A percentile compares a stretch with the other conserved stretches of the same genome.
Conservation (phyloP, 2,888 invertebrate genomes). For the Microdon myrmicae region DNA sequence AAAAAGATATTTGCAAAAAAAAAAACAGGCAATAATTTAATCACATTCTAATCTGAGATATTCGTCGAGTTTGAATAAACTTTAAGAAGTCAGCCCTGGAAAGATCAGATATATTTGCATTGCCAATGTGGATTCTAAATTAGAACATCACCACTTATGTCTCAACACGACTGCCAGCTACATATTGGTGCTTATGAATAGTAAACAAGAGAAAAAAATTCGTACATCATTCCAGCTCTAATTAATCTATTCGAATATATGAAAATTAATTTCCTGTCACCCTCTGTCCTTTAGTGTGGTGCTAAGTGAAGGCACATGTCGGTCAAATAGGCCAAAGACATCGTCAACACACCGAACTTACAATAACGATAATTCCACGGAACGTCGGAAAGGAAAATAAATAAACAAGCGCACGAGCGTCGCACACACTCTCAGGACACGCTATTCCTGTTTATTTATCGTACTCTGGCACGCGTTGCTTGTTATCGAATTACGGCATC, state of each 20-base stretch:
- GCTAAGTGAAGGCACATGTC: slow-evolving; percentile 50
- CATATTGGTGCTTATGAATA: slow-evolving; percentile 33
- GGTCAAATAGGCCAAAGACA: slow-evolving; percentile 40
- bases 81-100: too few species aligned
- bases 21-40: too few species aligned
- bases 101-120: too few species aligned
- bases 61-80: too few species aligned
- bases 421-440: slow-evolving; percentile 30
- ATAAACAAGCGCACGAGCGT: slow-evolving; percentile 23
- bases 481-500: slow-evolving; percentile 47
- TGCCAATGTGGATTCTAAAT: too few species aligned
- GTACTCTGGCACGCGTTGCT: slow-evolving; percentile 41
- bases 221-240: too few species aligned
- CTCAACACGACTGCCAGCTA: too few species aligned
- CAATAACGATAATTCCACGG: slow-evolving; percentile 5
- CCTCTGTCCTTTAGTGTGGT: slow-evolving; percentile 24
- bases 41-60: too few species aligned
- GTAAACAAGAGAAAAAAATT: slow-evolving; percentile 7
- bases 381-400: slow-evolving; percentile 27
- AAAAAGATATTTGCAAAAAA: too few species aligned
- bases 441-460: slow-evolving; percentile 44
- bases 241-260: slow-evolving; percentile 34
- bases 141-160: too few species aligned
- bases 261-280: slow-evolving; percentile 40
- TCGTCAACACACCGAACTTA: slow-evolving; percentile 17